phyloP scores from a whole-genome alignment of 2,113 vertebrate genomes.

The Sebastes schlegelii region DNA sequence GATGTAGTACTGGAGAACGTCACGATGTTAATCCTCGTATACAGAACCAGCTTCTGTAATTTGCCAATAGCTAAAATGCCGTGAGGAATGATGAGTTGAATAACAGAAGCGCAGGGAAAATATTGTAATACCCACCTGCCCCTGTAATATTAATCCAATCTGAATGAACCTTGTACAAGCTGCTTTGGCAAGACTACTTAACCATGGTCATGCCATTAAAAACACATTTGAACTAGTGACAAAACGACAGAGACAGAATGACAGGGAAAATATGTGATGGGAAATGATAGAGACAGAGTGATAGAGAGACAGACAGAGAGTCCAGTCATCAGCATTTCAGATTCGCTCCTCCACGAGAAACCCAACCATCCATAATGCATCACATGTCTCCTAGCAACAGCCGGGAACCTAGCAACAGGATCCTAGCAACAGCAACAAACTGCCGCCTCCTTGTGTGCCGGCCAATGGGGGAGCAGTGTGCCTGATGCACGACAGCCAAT shows the following conservation, averaged over 20 bases:
- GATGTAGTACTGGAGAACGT: too few species aligned
- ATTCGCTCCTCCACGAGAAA: constrained; percentile 84
- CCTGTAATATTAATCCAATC: too few species aligned
- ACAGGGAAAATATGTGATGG: not conserved
- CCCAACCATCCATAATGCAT: constrained; percentile 92
- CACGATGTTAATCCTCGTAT: too few species aligned
- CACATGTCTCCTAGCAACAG: constrained; percentile 85
- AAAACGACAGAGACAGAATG: not conserved
- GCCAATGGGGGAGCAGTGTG: constrained; percentile 71
- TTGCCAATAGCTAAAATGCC: too few species aligned
- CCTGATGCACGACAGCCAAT: constrained; percentile 71
- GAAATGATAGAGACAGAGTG: not conserved
- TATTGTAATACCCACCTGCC: too few species aligned
- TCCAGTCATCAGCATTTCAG: constrained; percentile 90
- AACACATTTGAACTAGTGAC: not conserved
- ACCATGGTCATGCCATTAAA: constrained; percentile 29
- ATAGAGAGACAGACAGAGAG: constrained; percentile 8
- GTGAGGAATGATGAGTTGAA: too few species aligned
- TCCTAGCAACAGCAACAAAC: constrained; percentile 87
- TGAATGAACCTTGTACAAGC: too few species aligned
- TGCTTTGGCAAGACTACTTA: not conserved
- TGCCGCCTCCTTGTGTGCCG: constrained; percentile 38
- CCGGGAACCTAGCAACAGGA: constrained; percentile 88
- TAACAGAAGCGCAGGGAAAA: too few species aligned
- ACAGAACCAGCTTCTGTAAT: too few species aligned